Conservation (phyloP, 1,140 invertebrate species). For the Lepidurus packardi region DNA sequence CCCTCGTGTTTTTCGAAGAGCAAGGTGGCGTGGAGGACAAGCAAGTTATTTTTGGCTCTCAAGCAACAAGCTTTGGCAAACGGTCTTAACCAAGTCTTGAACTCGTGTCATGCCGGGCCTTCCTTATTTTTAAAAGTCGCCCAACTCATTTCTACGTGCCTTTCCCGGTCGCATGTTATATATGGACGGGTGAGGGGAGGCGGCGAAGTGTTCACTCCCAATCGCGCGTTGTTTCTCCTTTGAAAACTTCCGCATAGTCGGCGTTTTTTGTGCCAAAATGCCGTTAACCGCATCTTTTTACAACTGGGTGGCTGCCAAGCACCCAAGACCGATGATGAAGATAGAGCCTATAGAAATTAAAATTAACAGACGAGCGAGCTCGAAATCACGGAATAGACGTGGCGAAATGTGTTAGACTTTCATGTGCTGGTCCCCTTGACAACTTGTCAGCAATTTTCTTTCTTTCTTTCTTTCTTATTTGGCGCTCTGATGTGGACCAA, state of each 20-base stretch:
- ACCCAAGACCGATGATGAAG: no score
- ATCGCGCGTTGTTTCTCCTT: neutral
- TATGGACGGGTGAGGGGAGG: neutral
- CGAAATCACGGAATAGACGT: no score
- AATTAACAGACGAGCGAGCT: no score
- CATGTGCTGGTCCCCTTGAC: no score
- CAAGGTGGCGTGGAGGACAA: slow-evolving; percentile 20
- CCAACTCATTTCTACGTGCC: neutral
- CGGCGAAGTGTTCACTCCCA: neutral
- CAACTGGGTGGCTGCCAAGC: no score
- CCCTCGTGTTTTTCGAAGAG: neutral
- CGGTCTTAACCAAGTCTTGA: neutral
- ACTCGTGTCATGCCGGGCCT: neutral
- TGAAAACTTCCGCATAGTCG: slow-evolving; percentile 3
- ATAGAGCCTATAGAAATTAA: no score
- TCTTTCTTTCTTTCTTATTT: neutral
- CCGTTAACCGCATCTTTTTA: no score
- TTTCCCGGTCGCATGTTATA: neutral
- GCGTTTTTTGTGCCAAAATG: no score
- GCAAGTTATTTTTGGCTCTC: neutral
- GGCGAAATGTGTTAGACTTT: no score
- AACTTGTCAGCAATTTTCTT: neutral
- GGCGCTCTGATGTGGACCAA: neutral
- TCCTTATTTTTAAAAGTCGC: neutral
- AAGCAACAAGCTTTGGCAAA: neutral